Percentiles rank a stretch among this genome's conserved stretches.
phyloP scores from a whole-genome alignment of 2,888 invertebrate genomes.

The Hybos culiciformis region DNA sequence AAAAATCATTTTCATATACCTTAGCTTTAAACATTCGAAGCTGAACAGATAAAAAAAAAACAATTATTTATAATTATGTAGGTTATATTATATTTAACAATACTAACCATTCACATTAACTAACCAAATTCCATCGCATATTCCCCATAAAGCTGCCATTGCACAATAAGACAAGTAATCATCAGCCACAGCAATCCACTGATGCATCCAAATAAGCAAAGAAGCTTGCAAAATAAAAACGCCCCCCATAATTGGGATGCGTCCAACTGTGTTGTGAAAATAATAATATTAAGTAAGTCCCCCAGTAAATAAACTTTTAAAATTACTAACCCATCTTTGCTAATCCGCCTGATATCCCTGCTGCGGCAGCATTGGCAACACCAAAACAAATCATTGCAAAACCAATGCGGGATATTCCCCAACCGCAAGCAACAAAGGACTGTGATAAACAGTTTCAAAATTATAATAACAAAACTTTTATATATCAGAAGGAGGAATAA shows the following conservation, averaged over 20 bases:
- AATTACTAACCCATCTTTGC: no score
- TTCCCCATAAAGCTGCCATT: slow-evolving; percentile 74
- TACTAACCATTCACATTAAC: slow-evolving; percentile 78
- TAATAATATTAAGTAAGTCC: no score
- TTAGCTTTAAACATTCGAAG: background rate
- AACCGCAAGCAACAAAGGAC: slow-evolving; percentile 75
- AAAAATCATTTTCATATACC: no score
- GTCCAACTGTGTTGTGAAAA: slow-evolving; percentile 57
- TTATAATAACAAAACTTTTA: background rate
- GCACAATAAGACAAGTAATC: slow-evolving; percentile 59
- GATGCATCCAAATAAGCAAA: slow-evolving; percentile 50
- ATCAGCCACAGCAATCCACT: slow-evolving; percentile 58
- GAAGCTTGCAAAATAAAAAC: slow-evolving; percentile 58
- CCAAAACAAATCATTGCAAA: slow-evolving; percentile 92
- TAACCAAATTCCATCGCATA: slow-evolving; percentile 81
- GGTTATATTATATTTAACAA: background rate
- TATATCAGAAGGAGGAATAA: background rate
- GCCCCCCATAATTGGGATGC: slow-evolving; percentile 62
- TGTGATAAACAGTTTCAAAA: slow-evolving; percentile 28
- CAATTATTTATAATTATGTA: background rate
- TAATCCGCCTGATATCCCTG: slow-evolving; percentile 63
- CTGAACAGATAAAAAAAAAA: background rate
- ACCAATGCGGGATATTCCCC: slow-evolving; percentile 82
- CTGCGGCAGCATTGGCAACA: slow-evolving; percentile 73
- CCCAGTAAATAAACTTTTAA: no score